A percentile compares a stretch with the other conserved stretches of the same genome.
Conservation (phyloP, 2,888 invertebrate species). For the Ypsolopha scabrella region DNA sequence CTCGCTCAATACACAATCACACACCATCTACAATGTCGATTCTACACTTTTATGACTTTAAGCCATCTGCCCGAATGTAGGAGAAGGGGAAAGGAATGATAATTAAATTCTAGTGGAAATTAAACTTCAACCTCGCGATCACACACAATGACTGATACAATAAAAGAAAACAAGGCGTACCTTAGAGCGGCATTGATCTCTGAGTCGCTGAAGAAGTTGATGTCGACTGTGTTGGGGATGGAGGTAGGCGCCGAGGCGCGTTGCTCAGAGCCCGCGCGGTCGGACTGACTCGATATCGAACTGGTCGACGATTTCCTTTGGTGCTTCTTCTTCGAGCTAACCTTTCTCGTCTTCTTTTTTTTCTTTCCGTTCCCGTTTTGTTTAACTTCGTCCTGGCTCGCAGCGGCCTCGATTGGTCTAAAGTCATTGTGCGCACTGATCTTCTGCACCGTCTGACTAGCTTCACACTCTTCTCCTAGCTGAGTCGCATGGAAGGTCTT, state of each 20-base stretch:
- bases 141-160: neutral
- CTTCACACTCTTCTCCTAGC: conserved; percentile 55
- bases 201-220: conserved; percentile 92
- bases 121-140: neutral
- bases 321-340: conserved; percentile 83
- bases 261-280: conserved; percentile 59
- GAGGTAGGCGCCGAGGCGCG: conserved; percentile 40
- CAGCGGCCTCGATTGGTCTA: conserved; percentile 64
- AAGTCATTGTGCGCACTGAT: conserved; percentile 75
- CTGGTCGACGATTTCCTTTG: conserved; percentile 78
- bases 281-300: conserved; percentile 63
- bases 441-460: conserved; percentile 69
- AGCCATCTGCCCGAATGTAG: neutral
- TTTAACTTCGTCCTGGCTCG: conserved; percentile 57
- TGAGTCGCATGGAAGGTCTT: conserved; percentile 70
- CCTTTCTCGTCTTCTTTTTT: conserved; percentile 84
- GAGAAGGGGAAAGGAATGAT: neutral
- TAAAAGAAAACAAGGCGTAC: conserved; percentile 33
- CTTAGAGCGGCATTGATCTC: conserved; percentile 81
- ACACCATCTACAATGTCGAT: too few relatives aligned
- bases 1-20: neutral
- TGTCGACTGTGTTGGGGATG: conserved; percentile 42
- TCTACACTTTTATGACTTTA: neutral
- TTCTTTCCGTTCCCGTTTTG: conserved; percentile 73
- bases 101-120: neutral